Evolutionary conservation across 2,113 vertebrate genomes (phyloP).

Genomic region (Mastomys natalensis): DNA sequence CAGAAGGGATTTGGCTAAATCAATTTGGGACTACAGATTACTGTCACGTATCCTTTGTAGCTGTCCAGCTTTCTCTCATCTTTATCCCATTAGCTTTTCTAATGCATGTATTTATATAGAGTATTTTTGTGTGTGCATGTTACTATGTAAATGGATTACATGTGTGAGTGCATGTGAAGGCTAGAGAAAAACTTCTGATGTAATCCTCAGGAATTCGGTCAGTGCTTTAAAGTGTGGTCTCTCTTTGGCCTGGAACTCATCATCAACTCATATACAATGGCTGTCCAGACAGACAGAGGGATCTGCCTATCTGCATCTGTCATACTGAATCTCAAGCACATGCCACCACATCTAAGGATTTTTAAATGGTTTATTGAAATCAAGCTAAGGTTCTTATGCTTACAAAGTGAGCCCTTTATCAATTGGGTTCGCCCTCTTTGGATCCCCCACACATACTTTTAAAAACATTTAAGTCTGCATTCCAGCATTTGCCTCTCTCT

Average conservation of each 20-base stretch:
- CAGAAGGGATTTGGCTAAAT: conserved; percentile 21
- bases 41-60: background rate
- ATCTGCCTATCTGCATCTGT: background rate
- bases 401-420: background rate
- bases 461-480: background rate
- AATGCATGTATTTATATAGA: background rate
- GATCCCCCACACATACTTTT: background rate
- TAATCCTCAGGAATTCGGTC: background rate
- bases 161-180: background rate
- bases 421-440: background rate
- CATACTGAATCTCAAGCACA: background rate
- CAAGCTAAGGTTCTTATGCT: background rate
- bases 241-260: background rate
- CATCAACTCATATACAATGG: background rate
- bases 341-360: background rate
- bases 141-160: background rate
- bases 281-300: background rate
- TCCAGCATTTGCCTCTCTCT: background rate
- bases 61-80: background rate
- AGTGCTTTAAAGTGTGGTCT: background rate
- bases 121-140: background rate
- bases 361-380: background rate
- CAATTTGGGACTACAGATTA: background rate
- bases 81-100: background rate
- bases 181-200: background rate